Evolutionary conservation across 2,113 vertebrate species (phyloP).

Genomic region (Paratilapia polleni): DNA sequence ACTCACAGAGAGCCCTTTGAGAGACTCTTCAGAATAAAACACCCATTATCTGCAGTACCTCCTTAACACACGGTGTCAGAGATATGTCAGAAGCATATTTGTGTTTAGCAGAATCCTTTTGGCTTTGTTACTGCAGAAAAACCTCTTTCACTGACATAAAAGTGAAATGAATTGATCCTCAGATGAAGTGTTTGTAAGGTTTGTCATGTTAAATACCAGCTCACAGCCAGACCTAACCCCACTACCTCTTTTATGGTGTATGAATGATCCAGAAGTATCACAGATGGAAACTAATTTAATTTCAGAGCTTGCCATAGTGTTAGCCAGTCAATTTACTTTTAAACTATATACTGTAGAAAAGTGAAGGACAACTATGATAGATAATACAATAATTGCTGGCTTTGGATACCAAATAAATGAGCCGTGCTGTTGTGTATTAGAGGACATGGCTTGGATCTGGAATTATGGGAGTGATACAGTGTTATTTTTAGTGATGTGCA

Average conservation of each 20-base stretch:
- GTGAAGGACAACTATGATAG: neutral
- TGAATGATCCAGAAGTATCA: slow-evolving; percentile 23
- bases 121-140: slow-evolving; percentile 39
- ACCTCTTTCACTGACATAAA: slow-evolving; percentile 28
- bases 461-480: neutral
- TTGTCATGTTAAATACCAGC: slow-evolving; percentile 29
- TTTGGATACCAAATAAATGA: slow-evolving; percentile 20
- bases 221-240: slow-evolving; percentile 3
- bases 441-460: neutral
- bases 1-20: slow-evolving; percentile 17
- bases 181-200: slow-evolving; percentile 21
- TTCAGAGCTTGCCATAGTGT: slow-evolving; percentile 23
- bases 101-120: slow-evolving; percentile 37
- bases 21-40: slow-evolving; percentile 42
- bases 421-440: neutral
- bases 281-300: slow-evolving; percentile 36
- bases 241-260: neutral
- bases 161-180: slow-evolving; percentile 36
- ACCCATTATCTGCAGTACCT: slow-evolving; percentile 21
- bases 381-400: neutral
- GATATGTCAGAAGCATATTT: slow-evolving; percentile 47
- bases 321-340: slow-evolving; percentile 31
- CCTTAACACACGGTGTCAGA: slow-evolving; percentile 49
- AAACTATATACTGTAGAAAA: slow-evolving; percentile 27
- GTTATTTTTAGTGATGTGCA: neutral